Conservation (phyloP, 2,797 vertebrate species). For the Oreochromis mossambicus region DNA sequence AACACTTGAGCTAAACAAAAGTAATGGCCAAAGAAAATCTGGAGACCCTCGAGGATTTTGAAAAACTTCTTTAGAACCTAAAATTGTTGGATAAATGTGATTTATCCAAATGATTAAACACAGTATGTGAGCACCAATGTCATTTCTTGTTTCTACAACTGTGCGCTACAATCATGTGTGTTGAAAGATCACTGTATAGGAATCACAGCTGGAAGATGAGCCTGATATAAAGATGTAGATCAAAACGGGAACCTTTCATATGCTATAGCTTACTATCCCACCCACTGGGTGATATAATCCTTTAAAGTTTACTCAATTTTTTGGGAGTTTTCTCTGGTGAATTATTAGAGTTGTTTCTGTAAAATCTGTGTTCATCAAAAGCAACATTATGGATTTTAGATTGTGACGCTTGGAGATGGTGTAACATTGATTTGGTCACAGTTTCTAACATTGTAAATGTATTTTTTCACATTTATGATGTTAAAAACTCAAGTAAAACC, state of each 20-base stretch:
- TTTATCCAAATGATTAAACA: not conserved
- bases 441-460: not conserved
- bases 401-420: not conserved
- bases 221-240: not conserved
- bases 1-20: not conserved
- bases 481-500: not conserved
- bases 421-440: rapidly evolving
- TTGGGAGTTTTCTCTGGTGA: not conserved
- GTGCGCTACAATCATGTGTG: not conserved
- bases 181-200: not conserved
- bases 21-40: not conserved
- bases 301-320: not conserved
- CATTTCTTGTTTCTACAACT: not conserved
- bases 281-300: rapidly evolving
- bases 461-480: not conserved
- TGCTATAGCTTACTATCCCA: not conserved
- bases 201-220: not conserved
- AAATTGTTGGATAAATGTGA: not conserved
- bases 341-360: too few relatives aligned
- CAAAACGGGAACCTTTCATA: not conserved
- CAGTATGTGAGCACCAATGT: not conserved
- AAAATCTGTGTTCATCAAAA: not conserved
- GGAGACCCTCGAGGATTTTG: not conserved
- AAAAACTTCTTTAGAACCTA: rapidly evolving
- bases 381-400: not conserved